Base-by-base conservation (phyloP, 37 sponge, comb jelly and placozoan species). In the Cladorhizidae sp. region DNA sequence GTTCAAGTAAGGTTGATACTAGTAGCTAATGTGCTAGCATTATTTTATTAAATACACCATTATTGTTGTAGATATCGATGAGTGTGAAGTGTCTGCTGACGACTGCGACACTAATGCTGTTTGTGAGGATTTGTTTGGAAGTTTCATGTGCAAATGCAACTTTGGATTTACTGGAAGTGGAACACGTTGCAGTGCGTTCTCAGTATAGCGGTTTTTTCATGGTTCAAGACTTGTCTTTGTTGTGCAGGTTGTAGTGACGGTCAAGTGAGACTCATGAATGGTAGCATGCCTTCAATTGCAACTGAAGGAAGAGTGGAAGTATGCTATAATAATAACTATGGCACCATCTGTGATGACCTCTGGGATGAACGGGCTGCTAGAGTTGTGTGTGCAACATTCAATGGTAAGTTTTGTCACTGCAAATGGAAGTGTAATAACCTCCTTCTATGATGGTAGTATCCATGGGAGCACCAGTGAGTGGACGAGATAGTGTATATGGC, bases 51-150 rank as follows among this genome's bases (percentile, higher is more conserved):
- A 32, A 25, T 71, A 2, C 41, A 1, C 1, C 1, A n/a, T 2
- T 39, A 52, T 57, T 26, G 17, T n/a, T 59, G n/a, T 40, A 80
- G 86, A 86, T 73, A 73, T 73, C 35, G 64, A 86, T 65, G 86
- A 86, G 35, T 86, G 86, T 65, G 68, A 1, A 23, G n/a, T 49
- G 23, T 21, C 28, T 5, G 28, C 22, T n/a, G 37, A 63, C 25
- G 52, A 64, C 20, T 82, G 83, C 72, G 74, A 74, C 12, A 12
- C 20, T 1, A 73, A 72, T 72, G 62, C 82, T 36, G 31, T 31
- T 1, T 86, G 86, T 51, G 56, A 28, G 0, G 78, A 86, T 52
- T 40, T 36, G 8, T 2, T 74, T 31, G 80, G 86, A 37, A 64
- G 73, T 56, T 80, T 64, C 73, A 49, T 12, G 35, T 86, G 86